phyloP scores from a whole-genome alignment of 1,140 invertebrate genomes.

The Pogonus chalceus region DNA sequence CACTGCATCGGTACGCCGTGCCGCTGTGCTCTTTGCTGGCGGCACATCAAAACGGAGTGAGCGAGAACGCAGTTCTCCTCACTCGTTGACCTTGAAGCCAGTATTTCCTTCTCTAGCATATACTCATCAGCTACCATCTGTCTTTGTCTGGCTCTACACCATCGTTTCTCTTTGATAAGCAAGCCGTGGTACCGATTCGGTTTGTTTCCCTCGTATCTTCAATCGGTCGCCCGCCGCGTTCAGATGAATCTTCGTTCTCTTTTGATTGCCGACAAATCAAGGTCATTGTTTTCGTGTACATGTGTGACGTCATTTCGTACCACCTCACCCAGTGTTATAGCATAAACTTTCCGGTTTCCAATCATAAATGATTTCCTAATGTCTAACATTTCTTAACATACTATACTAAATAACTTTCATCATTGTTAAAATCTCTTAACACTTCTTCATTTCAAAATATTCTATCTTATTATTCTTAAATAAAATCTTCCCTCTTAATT shows the following conservation, averaged over 20 bases:
- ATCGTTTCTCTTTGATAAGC: not conserved
- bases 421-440: too few relatives aligned
- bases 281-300: not conserved
- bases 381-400: too few relatives aligned
- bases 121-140: not conserved
- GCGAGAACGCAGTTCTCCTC: not conserved
- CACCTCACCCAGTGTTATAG: not conserved
- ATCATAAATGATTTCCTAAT: too few relatives aligned
- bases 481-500: not conserved
- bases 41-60: not conserved
- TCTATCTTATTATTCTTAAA: not conserved
- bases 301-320: not conserved
- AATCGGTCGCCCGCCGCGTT: not conserved
- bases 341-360: too few relatives aligned
- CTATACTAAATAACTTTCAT: too few relatives aligned
- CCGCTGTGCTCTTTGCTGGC: too few relatives aligned
- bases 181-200: too few relatives aligned
- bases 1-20: too few relatives aligned
- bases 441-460: constrained; percentile 13
- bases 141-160: not conserved
- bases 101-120: not conserved
- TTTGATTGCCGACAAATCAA: not conserved
- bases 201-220: not conserved
- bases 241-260: not conserved
- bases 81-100: not conserved